Percentiles rank a stretch among this genome's conserved stretches.
These are phyloP conservation scores for Lepus oiostolus DNA, from an alignment of 2,797 vertebrate genomes.

Conservation along the genomic window DNA sequence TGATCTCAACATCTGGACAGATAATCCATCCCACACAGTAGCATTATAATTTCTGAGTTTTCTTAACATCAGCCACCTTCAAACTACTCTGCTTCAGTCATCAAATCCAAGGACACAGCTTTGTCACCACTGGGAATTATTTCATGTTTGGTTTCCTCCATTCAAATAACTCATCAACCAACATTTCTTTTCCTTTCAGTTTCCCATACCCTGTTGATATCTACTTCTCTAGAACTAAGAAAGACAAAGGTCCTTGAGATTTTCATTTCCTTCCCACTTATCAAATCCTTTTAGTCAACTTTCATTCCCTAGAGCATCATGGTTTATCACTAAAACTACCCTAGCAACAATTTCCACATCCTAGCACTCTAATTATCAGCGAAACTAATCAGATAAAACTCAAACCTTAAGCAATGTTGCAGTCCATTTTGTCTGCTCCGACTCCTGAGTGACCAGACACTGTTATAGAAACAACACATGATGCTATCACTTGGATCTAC, in stretches of 20 bases:
- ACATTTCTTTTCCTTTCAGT: neutral
- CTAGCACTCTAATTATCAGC: neutral
- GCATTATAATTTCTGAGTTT: neutral
- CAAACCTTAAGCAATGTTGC: neutral
- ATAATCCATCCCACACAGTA: neutral
- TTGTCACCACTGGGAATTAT: neutral
- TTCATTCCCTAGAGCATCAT: neutral
- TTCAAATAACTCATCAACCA: neutral
- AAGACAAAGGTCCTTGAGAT: neutral
- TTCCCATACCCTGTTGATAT: neutral
- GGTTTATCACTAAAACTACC: neutral
- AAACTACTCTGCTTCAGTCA: neutral
- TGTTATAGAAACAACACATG: neutral
- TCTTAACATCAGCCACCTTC: neutral
- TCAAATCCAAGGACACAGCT: neutral
- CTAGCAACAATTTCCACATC: neutral
- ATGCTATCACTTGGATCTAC: neutral
- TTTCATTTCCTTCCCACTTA: neutral
- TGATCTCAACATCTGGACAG: neutral
- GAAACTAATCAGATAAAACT: conserved; percentile 8
- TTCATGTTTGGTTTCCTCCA: neutral
- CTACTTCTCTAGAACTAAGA: neutral
- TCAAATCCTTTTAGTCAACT: neutral
- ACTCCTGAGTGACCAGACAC: neutral
- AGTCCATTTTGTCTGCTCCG: neutral